Percentiles rank a stretch among this genome's conserved stretches.
Conservation (phyloP, 2,888 invertebrate species). For the Prionchulus punctatus region DNA sequence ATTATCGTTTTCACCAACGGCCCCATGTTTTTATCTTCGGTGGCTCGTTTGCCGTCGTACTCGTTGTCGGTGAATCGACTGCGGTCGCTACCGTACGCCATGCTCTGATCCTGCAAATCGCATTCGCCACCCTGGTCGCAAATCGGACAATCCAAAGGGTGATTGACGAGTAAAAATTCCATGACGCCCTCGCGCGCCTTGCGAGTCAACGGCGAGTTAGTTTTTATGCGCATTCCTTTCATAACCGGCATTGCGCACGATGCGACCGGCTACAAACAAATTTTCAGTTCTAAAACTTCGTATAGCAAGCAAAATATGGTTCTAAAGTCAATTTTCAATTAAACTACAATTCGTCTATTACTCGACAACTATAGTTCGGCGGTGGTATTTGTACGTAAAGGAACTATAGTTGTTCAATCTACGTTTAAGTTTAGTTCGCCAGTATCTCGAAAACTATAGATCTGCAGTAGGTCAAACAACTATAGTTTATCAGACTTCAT, state of each 20-base stretch:
- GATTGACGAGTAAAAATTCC: conserved; percentile 96
- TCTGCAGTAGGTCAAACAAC: too few relatives aligned
- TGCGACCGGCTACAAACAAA: conserved; percentile 57
- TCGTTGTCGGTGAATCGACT: conserved; percentile 82
- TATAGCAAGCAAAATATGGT: too few relatives aligned
- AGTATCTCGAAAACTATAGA: too few relatives aligned
- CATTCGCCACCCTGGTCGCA: conserved; percentile 77
- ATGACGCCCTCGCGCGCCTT: conserved; percentile 56
- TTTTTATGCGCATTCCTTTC: conserved; percentile 95
- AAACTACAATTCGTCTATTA: too few relatives aligned
- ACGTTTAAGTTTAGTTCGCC: too few relatives aligned
- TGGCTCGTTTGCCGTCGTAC: conserved; percentile 80
- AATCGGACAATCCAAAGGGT: conserved; percentile 96
- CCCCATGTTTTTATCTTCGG: conserved; percentile 96
- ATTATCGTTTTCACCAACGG: conserved; percentile 95
- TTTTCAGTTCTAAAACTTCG: too few relatives aligned
- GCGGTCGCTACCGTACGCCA: conserved; percentile 79
- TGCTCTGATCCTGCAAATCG: conserved; percentile 82
- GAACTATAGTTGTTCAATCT: too few relatives aligned
- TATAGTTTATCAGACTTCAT: too few relatives aligned
- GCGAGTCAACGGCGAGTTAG: conserved; percentile 74
- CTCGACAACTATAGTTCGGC: too few relatives aligned
- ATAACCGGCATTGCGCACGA: conserved; percentile 99
- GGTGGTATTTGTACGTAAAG: too few relatives aligned
- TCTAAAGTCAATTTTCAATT: too few relatives aligned